A percentile compares a stretch with the other conserved stretches of the same genome.
Evolutionary conservation across 2,113 vertebrate species (phyloP).

Genomic region (Micronycteris hirsuta): DNA sequence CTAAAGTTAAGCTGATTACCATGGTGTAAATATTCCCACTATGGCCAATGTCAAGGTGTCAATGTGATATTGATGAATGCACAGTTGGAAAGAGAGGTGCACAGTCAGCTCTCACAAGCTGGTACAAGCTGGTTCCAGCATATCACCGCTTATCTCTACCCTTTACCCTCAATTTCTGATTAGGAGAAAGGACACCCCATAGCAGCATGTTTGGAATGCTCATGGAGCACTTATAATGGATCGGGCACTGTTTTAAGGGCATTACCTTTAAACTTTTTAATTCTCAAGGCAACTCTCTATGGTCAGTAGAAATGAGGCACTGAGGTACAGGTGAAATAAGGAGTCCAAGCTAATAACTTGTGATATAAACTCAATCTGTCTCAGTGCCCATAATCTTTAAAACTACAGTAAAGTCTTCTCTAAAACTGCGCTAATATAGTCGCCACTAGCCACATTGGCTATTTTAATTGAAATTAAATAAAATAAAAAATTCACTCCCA

Average conservation of each 20-base stretch:
- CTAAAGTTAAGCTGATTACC: not conserved
- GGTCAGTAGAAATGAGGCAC: not conserved
- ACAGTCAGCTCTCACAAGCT: not conserved
- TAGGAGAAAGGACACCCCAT: not conserved
- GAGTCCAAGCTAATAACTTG: not conserved
- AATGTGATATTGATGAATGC: not conserved
- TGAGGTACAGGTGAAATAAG: not conserved
- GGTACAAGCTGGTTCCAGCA: not conserved
- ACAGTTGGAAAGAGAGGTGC: not conserved
- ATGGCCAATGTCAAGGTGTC: not conserved
- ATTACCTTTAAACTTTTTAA: not conserved
- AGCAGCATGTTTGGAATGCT: not conserved
- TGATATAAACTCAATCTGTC: not conserved
- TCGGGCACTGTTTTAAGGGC: not conserved
- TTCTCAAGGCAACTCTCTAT: not conserved
- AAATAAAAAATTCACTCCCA: not conserved
- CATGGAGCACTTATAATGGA: not conserved
- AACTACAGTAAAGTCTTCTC: not conserved
- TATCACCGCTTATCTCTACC: not conserved
- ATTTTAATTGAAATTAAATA: not conserved
- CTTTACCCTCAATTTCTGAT: not conserved
- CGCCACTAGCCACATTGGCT: not conserved
- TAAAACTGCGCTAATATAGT: not conserved
- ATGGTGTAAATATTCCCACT: not conserved
- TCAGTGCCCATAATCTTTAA: not conserved